phyloP scores from a whole-genome alignment of 2,113 vertebrate species.

The Mesitornis unicolor region DNA sequence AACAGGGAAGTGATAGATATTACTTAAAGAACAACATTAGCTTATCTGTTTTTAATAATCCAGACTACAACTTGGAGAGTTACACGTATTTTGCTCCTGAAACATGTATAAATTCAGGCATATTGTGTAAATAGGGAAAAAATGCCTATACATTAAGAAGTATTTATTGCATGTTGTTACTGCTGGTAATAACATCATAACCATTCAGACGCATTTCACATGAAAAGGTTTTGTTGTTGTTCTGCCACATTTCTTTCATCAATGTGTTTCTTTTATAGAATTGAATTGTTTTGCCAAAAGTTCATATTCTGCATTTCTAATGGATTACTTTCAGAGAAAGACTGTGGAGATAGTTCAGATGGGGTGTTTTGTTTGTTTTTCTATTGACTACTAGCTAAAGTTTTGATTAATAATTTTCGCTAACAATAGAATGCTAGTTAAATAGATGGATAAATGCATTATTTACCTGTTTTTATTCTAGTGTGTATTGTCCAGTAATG shows the following conservation, averaged over 20 bases:
- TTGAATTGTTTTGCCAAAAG: slow-evolving; percentile 34
- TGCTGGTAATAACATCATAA: background rate
- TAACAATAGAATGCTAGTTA: slow-evolving; percentile 75
- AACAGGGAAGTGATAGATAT: slow-evolving; percentile 94
- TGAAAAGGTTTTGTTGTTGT: slow-evolving; percentile 3
- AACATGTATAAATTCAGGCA: slow-evolving; percentile 36
- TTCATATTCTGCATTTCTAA: slow-evolving; percentile 48
- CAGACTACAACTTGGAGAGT: slow-evolving; percentile 35
- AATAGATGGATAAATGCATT: slow-evolving; percentile 76
- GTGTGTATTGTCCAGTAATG: slow-evolving; percentile 61
- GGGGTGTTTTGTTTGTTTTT: slow-evolving; percentile 35
- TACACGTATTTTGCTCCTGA: slow-evolving; percentile 38
- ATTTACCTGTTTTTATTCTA: slow-evolving; percentile 73
- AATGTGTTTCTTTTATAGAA: background rate
- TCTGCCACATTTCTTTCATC: slow-evolving; percentile 26
- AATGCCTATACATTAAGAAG: background rate
- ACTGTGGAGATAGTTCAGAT: background rate
- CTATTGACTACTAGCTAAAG: slow-evolving; percentile 70
- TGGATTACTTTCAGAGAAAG: slow-evolving; percentile 45
- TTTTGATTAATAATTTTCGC: slow-evolving; percentile 75
- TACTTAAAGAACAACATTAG: slow-evolving; percentile 92
- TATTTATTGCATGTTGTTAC: background rate
- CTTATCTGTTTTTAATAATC: slow-evolving; percentile 74
- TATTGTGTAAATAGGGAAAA: slow-evolving; percentile 2
- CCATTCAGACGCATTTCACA: slow-evolving; percentile 36